Evolutionary conservation across 1,140 invertebrate species (phyloP).

Genomic region (Chelonus insularis): DNA sequence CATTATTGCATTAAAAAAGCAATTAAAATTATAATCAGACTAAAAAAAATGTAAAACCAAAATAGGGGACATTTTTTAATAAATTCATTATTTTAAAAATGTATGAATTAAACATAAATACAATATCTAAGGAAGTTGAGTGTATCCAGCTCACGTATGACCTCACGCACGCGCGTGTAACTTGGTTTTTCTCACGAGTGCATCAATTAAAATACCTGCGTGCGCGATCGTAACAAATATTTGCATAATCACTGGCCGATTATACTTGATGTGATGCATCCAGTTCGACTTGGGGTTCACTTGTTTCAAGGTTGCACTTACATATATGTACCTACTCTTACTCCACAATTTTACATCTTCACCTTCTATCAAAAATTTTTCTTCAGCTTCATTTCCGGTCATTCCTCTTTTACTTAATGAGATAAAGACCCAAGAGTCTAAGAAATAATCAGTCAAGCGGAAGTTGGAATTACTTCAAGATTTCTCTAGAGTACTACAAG

Average conservation of each 20-base stretch:
- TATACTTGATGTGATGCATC: conserved; percentile 13
- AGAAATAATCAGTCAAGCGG: not conserved
- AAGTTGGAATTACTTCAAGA: not conserved
- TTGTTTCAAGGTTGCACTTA: not conserved
- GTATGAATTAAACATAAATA: not conserved
- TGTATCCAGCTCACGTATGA: conserved; percentile 3
- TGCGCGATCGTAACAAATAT: conserved; percentile 20
- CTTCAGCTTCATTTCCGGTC: too few relatives aligned
- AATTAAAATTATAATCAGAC: too few relatives aligned
- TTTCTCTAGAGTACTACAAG: not conserved
- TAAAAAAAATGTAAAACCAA: too few relatives aligned
- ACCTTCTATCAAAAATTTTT: too few relatives aligned
- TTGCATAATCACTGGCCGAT: conserved; percentile 28
- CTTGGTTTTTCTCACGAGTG: conserved; percentile 27
- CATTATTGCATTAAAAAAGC: too few relatives aligned
- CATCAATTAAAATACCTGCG: conserved; percentile 32
- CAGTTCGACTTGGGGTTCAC: not conserved
- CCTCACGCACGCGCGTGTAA: conserved; percentile 10
- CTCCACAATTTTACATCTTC: too few relatives aligned
- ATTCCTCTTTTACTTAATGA: too few relatives aligned
- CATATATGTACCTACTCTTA: not conserved
- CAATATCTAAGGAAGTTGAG: conserved; percentile 4
- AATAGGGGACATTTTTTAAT: too few relatives aligned
- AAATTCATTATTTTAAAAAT: not conserved
- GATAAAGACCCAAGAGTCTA: too few relatives aligned